Evolutionary conservation across 1,140 invertebrate genomes (phyloP).

Genomic region (Lepidotrigona ventralis): DNA sequence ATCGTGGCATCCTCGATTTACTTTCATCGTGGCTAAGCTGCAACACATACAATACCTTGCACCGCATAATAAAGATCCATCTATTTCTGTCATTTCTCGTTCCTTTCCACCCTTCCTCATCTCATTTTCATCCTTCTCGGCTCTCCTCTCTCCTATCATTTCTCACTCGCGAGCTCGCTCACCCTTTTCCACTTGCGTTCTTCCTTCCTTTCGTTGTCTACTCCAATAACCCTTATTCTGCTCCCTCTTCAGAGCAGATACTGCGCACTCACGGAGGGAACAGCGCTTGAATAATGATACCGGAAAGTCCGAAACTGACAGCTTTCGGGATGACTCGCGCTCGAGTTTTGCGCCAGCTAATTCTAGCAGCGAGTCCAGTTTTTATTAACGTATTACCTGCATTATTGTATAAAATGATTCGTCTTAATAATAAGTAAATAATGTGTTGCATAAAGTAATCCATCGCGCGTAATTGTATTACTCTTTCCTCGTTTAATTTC

Average conservation of each 20-base stretch:
- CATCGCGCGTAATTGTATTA: no score
- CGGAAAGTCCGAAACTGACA: constrained; percentile 47
- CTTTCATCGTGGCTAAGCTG: constrained; percentile 26
- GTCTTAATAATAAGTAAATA: no score
- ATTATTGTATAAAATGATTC: no score
- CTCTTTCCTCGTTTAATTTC: no score
- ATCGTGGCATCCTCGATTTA: constrained; percentile 44
- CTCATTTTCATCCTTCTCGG: constrained; percentile 26
- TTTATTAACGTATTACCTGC: no score
- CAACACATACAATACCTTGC: constrained; percentile 20
- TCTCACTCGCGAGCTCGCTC: neutral
- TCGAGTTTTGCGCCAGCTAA: constrained; percentile 27
- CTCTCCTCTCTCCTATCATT: constrained; percentile 1
- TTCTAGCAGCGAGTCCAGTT: constrained; percentile 42
- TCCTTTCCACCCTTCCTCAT: constrained; percentile 30
- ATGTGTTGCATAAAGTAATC: no score
- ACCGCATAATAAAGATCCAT: constrained; percentile 49
- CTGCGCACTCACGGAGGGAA: constrained; percentile 11
- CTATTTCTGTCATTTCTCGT: constrained; percentile 44
- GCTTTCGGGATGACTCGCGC: constrained; percentile 49
- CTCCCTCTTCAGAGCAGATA: constrained; percentile 14
- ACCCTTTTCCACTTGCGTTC: neutral
- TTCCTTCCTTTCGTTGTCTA: constrained; percentile 20
- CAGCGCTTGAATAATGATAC: constrained; percentile 62
- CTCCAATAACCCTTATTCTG: constrained; percentile 30